phyloP scores from a whole-genome alignment of 2,113 vertebrate species.

The Eptesicus fuscus region DNA sequence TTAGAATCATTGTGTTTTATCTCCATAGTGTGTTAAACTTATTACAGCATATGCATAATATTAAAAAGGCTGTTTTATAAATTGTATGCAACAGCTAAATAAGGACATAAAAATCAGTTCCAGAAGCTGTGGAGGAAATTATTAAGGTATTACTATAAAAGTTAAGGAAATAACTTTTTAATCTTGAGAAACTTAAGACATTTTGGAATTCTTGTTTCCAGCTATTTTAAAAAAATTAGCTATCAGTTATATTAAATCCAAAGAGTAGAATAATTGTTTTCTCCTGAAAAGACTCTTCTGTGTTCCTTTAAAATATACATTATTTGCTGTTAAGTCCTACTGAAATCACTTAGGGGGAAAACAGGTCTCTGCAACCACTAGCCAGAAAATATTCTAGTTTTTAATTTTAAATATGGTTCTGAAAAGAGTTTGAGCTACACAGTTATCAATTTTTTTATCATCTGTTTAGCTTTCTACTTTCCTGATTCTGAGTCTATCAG shows the following conservation, averaged over 20 bases:
- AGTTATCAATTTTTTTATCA: neutral
- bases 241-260: constrained; percentile 11
- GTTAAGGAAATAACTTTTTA: neutral
- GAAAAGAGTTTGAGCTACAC: neutral
- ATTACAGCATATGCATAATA: neutral
- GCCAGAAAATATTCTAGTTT: neutral
- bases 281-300: neutral
- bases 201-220: neutral
- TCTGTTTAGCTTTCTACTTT: neutral
- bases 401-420: neutral
- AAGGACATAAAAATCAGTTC: neutral
- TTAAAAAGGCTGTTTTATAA: constrained; percentile 7
- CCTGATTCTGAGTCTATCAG: neutral
- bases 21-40: neutral
- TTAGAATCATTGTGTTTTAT: neutral
- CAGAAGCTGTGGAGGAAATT: neutral
- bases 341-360: neutral
- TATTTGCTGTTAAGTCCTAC: neutral
- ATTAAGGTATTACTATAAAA: constrained; percentile 1
- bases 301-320: neutral
- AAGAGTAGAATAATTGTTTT: neutral
- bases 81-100: neutral
- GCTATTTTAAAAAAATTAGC: neutral
- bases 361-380: neutral
- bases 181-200: neutral